Evolutionary conservation across 1,140 invertebrate genomes (phyloP), one percentile per base, ranked within the genome.

Genomic region (Cherax destructor): DNA sequence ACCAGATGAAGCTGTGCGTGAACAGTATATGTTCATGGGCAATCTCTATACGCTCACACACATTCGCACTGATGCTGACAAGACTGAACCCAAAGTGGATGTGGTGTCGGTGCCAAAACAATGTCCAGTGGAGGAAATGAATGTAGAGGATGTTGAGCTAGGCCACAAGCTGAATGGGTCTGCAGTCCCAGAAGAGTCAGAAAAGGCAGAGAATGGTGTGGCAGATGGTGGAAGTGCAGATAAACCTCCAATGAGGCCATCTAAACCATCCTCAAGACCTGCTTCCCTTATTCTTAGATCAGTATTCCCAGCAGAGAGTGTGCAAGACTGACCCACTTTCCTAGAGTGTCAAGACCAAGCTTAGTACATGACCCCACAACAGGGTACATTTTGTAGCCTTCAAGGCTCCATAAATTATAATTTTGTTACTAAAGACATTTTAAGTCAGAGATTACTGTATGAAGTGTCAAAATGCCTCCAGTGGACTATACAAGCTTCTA

Each of bases 11-110:
- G 89, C 89, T 10, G 89, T 91, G 1, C 72, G 83, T 30, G 89
- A 91, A 47, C 89, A 91, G 83, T 91, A 91, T 59, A 91, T 91
- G 89, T 91, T 91, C 50, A 91, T 91, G 89, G 89, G 89, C 30
- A 91, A 84, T 80, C 81, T 91, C 0, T 91, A 91, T 47, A 91
- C 89, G 1, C 89, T 91, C 9, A 91, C 89, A 21, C 89, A 91
- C 83, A 84, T 91, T 21, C 81, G 89, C 6, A 91, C 89, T 1
- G 83, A 91, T 52, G 41, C 81, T 1, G 83, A 91, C 61, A 91
- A 91, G 47, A 84, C 83, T 6, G 89, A 91, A 83, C 83, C 89
- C 7, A 85, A 85, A 47, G 89, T 91, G 56, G 89, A 91, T 24
- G 61, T 91, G 24, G 89, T 85, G 83, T 30, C 59, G 13, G 74